Evolutionary conservation across 2,113 vertebrate species (phyloP), one percentile per base, ranked within the genome.

Genomic region (Hydrochoerus hydrochaeris): DNA sequence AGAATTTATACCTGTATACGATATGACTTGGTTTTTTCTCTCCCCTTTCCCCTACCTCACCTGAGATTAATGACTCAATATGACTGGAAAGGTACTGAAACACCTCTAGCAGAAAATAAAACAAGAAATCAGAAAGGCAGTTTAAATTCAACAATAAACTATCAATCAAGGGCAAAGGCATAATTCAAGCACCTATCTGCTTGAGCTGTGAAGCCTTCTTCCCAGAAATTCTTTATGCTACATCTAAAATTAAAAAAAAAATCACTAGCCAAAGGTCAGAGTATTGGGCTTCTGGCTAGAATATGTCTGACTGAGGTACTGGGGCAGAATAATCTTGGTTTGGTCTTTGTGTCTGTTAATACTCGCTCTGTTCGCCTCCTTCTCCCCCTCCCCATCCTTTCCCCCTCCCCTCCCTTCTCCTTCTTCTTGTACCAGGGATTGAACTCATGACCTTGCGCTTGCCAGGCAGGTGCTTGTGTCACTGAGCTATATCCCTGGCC

Each of bases 151-250:
- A 35, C 30, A 78, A 19, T 57, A 30, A 95, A 75, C 1, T 5
- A 24, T 10, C 65, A 90, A 80, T 73, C 62, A 69, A 32, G 20
- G 49, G 80, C 28, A 85, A 30, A 22, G 10, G 13, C 11, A 24
- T 11, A 82, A 92, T 16, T 91, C 38, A 26, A 87, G n/a, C 32
- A 38, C 4, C 0, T 22, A 28, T 32, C 46, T 89, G 54, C 57
- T 81, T 46, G 82, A 75, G 69, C 87, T 62, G 49, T 75, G 67
- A 95, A 93, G 38, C 3, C 10, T 65, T 88, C 77, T 90, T 86
- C 57, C 80, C 52, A 49, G 35, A 96, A 91, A 84, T 77, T 16
- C 46, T 96, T 88, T 26, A 20, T 75, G n/a, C 17, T 82, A n/a
- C 49, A 69, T 69, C 49, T 35, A 65, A 63, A 30, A 10, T 26